A percentile compares a stretch with the other conserved stretches of the same genome.
phyloP scores from a whole-genome alignment of 2,113 vertebrate species.

The Girardinichthys multiradiatus region DNA sequence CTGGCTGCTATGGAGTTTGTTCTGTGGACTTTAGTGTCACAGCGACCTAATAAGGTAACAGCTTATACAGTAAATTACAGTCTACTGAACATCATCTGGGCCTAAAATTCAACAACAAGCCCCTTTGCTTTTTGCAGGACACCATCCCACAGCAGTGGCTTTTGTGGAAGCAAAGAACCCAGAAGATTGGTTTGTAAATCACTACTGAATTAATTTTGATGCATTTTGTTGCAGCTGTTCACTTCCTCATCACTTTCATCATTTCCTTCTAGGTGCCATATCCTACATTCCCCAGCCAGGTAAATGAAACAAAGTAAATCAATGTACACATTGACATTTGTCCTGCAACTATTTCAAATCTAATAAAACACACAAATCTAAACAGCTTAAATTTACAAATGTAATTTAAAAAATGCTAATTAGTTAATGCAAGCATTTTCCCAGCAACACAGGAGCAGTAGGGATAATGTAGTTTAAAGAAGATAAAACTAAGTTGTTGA shows the following conservation, averaged over 20 bases:
- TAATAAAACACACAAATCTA: neutral
- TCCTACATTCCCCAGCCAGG: constrained; percentile 79
- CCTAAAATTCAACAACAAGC: neutral
- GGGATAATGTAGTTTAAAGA: neutral
- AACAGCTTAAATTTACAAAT: neutral
- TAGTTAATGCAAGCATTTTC: neutral
- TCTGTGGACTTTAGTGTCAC: constrained; percentile 76
- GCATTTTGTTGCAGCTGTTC: neutral
- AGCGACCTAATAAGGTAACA: constrained; percentile 78
- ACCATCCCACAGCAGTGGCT: constrained; percentile 81
- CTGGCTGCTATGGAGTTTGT: constrained; percentile 79
- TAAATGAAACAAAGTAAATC: constrained; percentile 28
- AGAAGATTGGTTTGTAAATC: constrained; percentile 74
- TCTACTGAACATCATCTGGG: neutral
- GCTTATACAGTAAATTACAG: neutral
- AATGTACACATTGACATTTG: neutral
- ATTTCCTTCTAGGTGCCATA: constrained; percentile 68
- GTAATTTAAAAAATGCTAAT: neutral
- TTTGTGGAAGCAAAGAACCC: constrained; percentile 80
- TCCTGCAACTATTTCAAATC: neutral
- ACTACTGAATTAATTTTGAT: neutral
- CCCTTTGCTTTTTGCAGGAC: constrained; percentile 62
- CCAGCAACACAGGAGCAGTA: neutral
- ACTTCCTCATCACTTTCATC: constrained; percentile 2
- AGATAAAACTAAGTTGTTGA: no score